These are phyloP conservation scores for Perizoma flavofasciatum DNA, from an alignment of 2,888 invertebrate genomes.

Conservation along the genomic window DNA sequence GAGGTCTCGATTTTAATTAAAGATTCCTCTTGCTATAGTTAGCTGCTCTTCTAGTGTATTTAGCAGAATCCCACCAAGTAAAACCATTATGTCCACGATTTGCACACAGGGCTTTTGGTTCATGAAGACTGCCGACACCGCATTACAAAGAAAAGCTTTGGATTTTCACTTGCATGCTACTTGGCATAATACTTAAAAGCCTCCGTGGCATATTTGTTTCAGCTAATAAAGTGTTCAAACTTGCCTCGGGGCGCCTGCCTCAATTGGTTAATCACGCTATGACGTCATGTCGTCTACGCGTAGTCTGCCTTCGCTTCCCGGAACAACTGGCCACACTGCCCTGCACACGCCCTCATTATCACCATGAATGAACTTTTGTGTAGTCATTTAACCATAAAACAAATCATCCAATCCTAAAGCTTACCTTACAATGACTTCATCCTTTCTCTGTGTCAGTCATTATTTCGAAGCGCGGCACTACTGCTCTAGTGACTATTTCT, in stretches of 20 bases:
- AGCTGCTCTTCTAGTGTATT: background rate
- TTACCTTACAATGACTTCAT: slow-evolving; percentile 60
- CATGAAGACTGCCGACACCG: background rate
- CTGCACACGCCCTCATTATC: slow-evolving; percentile 66
- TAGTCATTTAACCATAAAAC: slow-evolving; percentile 37
- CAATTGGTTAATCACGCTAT: slow-evolving; percentile 67
- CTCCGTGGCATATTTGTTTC: background rate
- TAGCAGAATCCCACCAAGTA: background rate
- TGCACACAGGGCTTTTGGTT: background rate
- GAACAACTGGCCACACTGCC: slow-evolving; percentile 70
- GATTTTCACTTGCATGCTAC: background rate
- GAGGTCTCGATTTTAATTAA: no score
- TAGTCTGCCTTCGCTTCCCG: slow-evolving; percentile 77
- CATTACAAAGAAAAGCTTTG: no score
- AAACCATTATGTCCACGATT: background rate
- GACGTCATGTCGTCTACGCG: slow-evolving; percentile 77
- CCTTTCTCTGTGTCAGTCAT: slow-evolving; percentile 61
- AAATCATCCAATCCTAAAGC: slow-evolving; percentile 42
- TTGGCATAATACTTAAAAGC: background rate
- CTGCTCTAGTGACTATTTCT: slow-evolving; percentile 67
- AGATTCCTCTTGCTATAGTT: no score
- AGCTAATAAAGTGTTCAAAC: slow-evolving; percentile 17
- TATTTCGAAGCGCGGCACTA: slow-evolving; percentile 62
- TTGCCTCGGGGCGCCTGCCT: slow-evolving; percentile 51
- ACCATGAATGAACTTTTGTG: slow-evolving; percentile 63